Conservation (phyloP, 1,140 invertebrate species). For the Melipona quadrifasciata region DNA sequence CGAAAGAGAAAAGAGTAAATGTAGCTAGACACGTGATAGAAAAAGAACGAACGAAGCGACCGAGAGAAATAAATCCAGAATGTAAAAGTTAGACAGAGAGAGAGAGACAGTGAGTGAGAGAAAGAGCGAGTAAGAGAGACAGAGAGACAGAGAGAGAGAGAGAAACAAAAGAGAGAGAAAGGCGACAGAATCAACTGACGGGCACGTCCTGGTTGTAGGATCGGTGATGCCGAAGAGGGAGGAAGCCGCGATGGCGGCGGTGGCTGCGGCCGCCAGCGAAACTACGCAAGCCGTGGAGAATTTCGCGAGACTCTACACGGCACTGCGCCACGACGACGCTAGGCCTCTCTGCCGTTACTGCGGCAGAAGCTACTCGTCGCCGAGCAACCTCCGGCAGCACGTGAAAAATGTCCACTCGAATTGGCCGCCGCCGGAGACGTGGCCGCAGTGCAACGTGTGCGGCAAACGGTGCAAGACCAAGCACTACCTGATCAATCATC, state of each 20-base stretch:
- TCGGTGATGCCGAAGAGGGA: constrained; percentile 80
- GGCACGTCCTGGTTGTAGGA: constrained; percentile 82
- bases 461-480: constrained; percentile 89
- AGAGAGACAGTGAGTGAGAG: neutral
- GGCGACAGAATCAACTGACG: constrained; percentile 74
- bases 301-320: constrained; percentile 79
- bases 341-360: constrained; percentile 86
- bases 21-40: neutral
- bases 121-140: constrained; percentile 6
- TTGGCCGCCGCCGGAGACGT: constrained; percentile 86
- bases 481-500: constrained; percentile 89
- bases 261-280: constrained; percentile 70
- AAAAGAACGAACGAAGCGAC: neutral
- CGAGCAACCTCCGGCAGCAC: constrained; percentile 87
- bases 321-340: constrained; percentile 76
- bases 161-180: neutral
- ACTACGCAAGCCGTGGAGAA: constrained; percentile 75
- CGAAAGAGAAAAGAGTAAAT: neutral
- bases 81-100: neutral
- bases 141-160: constrained; percentile 56
- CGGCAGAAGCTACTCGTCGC: constrained; percentile 86
- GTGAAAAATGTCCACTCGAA: constrained; percentile 88
- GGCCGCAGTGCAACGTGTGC: constrained; percentile 87
- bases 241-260: constrained; percentile 77
- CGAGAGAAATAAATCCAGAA: neutral